phyloP scores from a whole-genome alignment of 2,113 vertebrate species.

The Eudyptes chrysolophus region DNA sequence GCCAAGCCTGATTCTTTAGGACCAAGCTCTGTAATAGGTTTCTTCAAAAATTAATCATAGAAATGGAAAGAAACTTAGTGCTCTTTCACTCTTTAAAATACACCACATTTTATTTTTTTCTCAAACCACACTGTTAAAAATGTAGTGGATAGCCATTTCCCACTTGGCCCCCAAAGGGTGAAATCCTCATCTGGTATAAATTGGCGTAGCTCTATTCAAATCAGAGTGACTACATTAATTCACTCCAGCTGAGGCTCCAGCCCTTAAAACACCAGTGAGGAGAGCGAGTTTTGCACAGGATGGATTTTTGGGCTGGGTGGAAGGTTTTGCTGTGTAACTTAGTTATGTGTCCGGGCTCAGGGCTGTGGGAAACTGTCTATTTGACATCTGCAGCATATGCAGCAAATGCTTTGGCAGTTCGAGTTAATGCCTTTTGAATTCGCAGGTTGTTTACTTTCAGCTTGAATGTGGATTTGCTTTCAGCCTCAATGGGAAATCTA shows the following conservation, averaged over 20 bases:
- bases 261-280: background rate
- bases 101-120: background rate
- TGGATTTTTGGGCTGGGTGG: background rate
- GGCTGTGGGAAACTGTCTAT: slow-evolving; percentile 3
- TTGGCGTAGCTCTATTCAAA: slow-evolving; percentile 30
- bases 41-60: background rate
- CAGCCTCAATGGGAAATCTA: slow-evolving; percentile 41
- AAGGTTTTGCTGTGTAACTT: background rate
- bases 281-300: background rate
- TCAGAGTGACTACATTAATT: slow-evolving; percentile 14
- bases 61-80: background rate
- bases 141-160: background rate
- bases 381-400: background rate
- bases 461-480: slow-evolving; percentile 45
- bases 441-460: slow-evolving; percentile 44
- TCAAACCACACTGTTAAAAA: background rate
- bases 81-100: background rate
- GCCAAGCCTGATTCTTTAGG: background rate
- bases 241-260: slow-evolving; percentile 24
- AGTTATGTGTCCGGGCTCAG: background rate
- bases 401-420: slow-evolving; percentile 31
- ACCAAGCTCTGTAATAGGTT: background rate
- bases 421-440: slow-evolving; percentile 37
- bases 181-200: slow-evolving; percentile 50
- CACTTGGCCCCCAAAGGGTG: slow-evolving; percentile 30